These are phyloP conservation scores for Balearica regulorum DNA, from an alignment of 2,797 vertebrate genomes.

Conservation along the genomic window DNA sequence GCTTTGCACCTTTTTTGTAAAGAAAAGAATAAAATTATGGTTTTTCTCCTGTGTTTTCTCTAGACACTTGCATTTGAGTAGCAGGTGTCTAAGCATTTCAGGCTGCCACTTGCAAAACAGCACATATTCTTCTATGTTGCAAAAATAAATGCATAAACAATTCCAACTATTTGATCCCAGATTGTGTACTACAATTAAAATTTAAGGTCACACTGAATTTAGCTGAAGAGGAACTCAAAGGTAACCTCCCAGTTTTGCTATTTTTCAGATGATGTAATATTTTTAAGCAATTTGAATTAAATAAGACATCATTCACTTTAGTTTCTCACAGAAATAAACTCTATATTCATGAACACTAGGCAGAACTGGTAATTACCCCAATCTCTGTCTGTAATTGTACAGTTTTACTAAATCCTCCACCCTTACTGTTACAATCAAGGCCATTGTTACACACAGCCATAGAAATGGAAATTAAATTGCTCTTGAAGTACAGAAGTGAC, in stretches of 20 bases:
- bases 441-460: background rate
- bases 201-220: background rate
- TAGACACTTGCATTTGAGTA: background rate
- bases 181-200: background rate
- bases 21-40: background rate
- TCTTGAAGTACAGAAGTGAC: background rate
- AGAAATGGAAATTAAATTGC: background rate
- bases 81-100: background rate
- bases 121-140: background rate
- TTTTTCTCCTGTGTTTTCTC: background rate
- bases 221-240: background rate
- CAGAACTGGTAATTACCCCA: background rate
- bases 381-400: background rate
- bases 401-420: background rate
- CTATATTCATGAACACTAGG: background rate
- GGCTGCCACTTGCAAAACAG: background rate
- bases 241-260: background rate
- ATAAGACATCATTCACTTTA: background rate
- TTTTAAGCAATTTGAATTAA: background rate
- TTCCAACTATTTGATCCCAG: background rate
- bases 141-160: background rate
- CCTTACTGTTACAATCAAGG: background rate
- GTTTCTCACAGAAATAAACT: background rate
- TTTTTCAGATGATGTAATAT: background rate
- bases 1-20: background rate